Evolutionary conservation across 2,888 invertebrate genomes (phyloP).

Genomic region (Eupithecia insigniata): DNA sequence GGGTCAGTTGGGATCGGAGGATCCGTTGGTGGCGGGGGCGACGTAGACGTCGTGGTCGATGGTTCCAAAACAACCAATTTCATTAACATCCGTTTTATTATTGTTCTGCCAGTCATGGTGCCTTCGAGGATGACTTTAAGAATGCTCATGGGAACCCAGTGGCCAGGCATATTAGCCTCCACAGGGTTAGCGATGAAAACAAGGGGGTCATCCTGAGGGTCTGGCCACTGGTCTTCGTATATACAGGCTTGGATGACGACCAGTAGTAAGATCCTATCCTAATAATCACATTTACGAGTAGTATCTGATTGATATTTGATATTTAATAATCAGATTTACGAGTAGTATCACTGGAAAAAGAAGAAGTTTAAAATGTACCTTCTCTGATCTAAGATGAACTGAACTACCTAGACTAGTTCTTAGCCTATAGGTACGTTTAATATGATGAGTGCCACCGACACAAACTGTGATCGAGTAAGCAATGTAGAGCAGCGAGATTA

Average conservation of each 20-base stretch:
- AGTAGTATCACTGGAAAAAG: slow-evolving; percentile 46
- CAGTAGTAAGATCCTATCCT: slow-evolving; percentile 27
- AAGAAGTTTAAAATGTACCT: not conserved
- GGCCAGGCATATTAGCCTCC: slow-evolving; percentile 66
- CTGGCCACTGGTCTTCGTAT: slow-evolving; percentile 40
- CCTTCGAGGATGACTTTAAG: slow-evolving; percentile 57
- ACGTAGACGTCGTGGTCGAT: not conserved
- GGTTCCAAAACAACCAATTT: not conserved
- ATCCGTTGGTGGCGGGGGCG: not conserved
- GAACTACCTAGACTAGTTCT: not conserved
- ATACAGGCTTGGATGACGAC: slow-evolving; percentile 17
- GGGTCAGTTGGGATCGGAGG: not conserved
- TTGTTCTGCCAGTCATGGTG: slow-evolving; percentile 33
- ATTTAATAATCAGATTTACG: too few species aligned
- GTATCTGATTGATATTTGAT: too few species aligned
- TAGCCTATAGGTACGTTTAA: not conserved
- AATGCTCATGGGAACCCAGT: slow-evolving; percentile 67
- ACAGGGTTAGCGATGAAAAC: slow-evolving; percentile 68
- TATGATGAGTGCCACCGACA: not conserved
- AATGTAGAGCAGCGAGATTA: not conserved
- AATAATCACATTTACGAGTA: slow-evolving; percentile 37
- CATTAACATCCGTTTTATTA: not conserved
- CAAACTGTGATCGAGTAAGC: not conserved
- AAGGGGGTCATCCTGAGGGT: slow-evolving; percentile 44
- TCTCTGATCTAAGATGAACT: not conserved